Conservation (phyloP, 2,888 invertebrate species). For the Drosophila stalkeri region DNA sequence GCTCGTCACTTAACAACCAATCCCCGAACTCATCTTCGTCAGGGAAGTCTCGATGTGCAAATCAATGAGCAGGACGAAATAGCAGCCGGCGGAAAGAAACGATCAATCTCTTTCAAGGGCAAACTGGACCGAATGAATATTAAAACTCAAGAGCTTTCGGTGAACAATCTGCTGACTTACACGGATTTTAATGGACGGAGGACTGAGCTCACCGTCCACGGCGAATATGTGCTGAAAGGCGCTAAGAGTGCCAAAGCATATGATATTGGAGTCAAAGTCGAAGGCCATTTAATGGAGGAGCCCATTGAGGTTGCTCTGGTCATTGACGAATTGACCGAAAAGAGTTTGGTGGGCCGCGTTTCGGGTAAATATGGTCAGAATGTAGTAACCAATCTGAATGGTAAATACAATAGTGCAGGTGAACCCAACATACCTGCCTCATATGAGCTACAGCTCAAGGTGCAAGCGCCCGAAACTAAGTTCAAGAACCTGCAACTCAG, state of each 20-base stretch:
- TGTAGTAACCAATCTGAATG: conserved; percentile 84
- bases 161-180: conserved; percentile 83
- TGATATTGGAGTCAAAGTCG: conserved; percentile 42
- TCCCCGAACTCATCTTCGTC: conserved; percentile 85
- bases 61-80: conserved; percentile 82
- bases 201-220: conserved; percentile 81
- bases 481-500: conserved; percentile 85
- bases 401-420: conserved; percentile 82
- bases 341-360: conserved; percentile 84
- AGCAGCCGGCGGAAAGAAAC: conserved; percentile 65
- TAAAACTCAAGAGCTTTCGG: conserved; percentile 84
- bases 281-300: conserved; percentile 82
- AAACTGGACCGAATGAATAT: conserved; percentile 85
- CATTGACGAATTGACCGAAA: conserved; percentile 73
- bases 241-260: conserved; percentile 66
- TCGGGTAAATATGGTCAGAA: conserved; percentile 86
- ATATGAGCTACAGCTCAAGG: conserved; percentile 85
- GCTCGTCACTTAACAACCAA: conserved; percentile 84
- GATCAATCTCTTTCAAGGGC: conserved; percentile 83
- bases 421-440: conserved; percentile 84
- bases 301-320: conserved; percentile 80
- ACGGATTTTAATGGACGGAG: conserved; percentile 86
- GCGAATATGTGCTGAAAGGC: conserved; percentile 84
- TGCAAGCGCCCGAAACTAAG: conserved; percentile 87
- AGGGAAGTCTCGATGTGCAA: conserved; percentile 86